A percentile compares a stretch with the other conserved stretches of the same genome.
Conservation (phyloP, 2,797 vertebrate genomes). For the Artibeus jamaicensis region DNA sequence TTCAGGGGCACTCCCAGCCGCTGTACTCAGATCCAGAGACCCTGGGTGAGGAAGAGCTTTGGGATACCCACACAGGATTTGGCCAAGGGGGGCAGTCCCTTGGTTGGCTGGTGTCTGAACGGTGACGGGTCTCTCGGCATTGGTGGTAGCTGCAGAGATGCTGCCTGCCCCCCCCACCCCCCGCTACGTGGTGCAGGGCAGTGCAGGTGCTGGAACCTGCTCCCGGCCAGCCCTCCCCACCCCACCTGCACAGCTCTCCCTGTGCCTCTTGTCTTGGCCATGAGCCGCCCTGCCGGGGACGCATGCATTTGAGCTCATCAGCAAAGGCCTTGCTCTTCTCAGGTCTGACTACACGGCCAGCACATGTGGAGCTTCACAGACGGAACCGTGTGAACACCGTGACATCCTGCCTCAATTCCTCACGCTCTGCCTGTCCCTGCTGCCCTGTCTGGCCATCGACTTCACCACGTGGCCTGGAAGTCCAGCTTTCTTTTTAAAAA, state of each 20-base stretch:
- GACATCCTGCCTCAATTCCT: background rate
- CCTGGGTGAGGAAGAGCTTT: background rate
- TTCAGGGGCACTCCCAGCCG: background rate
- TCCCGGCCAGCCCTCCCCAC: background rate
- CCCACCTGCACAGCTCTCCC: background rate
- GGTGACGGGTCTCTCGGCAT: background rate
- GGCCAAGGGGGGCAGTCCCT: background rate
- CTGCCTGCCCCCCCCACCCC: background rate
- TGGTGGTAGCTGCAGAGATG: background rate
- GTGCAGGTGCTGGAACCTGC: background rate
- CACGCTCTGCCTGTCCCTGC: background rate
- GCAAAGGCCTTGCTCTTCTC: background rate
- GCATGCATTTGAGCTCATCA: background rate
- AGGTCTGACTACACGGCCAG: background rate
- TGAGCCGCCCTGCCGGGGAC: background rate
- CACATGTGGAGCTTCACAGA: background rate
- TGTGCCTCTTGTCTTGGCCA: background rate
- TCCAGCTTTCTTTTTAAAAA: background rate
- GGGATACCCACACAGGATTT: background rate
- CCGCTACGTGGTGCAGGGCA: background rate
- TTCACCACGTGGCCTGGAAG: background rate
- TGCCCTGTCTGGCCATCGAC: background rate
- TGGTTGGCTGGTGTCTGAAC: background rate
- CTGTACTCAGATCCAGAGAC: background rate
- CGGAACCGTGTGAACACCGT: background rate